phyloP scores from a whole-genome alignment of 1,140 invertebrate genomes.

The Dendrolimus punctatus region DNA sequence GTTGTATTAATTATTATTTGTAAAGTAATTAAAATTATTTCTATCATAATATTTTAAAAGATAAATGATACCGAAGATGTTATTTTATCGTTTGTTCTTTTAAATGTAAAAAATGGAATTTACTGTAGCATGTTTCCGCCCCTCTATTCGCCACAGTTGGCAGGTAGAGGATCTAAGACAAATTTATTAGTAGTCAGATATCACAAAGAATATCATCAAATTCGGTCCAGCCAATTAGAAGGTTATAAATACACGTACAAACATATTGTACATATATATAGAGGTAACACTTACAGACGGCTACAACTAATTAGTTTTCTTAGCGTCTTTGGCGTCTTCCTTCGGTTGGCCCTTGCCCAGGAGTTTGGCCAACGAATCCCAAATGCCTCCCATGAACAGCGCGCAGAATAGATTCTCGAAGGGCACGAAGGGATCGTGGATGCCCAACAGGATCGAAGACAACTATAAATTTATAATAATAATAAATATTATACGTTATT shows the following conservation, averaged over 20 bases:
- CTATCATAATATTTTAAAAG: too few species aligned
- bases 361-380: constrained; percentile 93
- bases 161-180: not conserved
- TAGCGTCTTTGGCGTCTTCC: constrained; percentile 84
- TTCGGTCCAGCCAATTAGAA: too few species aligned
- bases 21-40: too few species aligned
- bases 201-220: too few species aligned
- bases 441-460: constrained; percentile 95
- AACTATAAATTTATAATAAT: constrained; percentile 69
- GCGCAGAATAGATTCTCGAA: constrained; percentile 99
- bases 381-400: constrained; percentile 97
- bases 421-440: constrained; percentile 98
- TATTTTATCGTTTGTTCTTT: too few species aligned
- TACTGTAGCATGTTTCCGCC: too few species aligned
- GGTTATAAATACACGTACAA: too few species aligned
- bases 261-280: not conserved
- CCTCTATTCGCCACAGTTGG: not conserved
- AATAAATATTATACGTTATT: not conserved
- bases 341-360: constrained; percentile 84
- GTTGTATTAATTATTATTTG: too few species aligned
- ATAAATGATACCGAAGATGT: too few species aligned
- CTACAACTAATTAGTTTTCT: constrained; percentile 83
- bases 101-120: too few species aligned
- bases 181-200: too few species aligned
- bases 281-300: constrained; percentile 4